Evolutionary conservation across 2,113 vertebrate genomes (phyloP), one percentile per base, ranked within the genome.

Genomic region (Pachypanchax playfairii): DNA sequence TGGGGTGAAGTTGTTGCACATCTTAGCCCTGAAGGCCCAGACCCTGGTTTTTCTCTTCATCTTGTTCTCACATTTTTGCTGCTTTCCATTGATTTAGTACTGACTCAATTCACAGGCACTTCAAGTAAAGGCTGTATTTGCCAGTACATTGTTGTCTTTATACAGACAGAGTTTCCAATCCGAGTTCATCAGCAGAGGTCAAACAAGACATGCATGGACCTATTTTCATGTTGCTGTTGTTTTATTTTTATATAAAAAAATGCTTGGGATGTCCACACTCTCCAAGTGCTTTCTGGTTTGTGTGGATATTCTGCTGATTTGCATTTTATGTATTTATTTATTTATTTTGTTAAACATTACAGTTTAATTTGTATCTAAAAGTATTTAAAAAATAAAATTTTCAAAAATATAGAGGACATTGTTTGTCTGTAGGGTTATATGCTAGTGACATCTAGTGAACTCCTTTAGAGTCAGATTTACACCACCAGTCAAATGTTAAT

Each of bases 1-100:
- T 71, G 70, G 86, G 89, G 88, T 87, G 89, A 89, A 90, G 76
- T 71, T 91, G 76, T 73, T 89, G 79, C 47, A 38, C 70, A 83
- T 82, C 83, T 82, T 75, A 85, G 80, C 88, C 90, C 87, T 86
- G 22, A 70, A 90, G 90, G 86, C 86, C 76, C 67, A 85, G 69
- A 88, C 80, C 76, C 71, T 43, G 73, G 57, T 72, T 80, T n/a
- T 84, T 83, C 73, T 85, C 75, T 84, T 81, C 77, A 75, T 84
- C 75, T 81, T 10, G 22, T 56, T 80, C 67, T 85, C 64, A 76
- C 65, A 71, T 84, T 78, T 84, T 63, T 79, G 56, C 64, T 62
- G 69, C 69, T 62, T 58, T 65, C 69, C 75, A 84, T 80, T 80
- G 84, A 85, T 87, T 84, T 65, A 55, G 49, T 43, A 22, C 59